Evolutionary conservation across 2,113 vertebrate species (phyloP).

Genomic region (Gopherus flavomarginatus): DNA sequence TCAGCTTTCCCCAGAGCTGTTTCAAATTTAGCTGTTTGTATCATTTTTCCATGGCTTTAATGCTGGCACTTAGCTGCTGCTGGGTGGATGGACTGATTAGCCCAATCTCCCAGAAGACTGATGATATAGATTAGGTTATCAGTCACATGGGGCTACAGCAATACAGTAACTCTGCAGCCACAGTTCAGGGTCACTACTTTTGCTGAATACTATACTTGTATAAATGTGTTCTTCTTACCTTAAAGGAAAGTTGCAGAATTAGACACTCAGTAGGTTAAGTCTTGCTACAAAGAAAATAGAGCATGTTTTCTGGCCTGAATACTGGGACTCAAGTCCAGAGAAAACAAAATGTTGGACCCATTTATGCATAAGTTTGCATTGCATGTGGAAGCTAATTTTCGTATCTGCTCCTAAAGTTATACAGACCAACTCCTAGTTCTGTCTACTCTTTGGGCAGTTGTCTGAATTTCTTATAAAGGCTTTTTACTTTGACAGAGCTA

Average conservation of each 20-base stretch:
- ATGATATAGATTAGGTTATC: neutral
- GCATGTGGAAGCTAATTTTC: neutral
- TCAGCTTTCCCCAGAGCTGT: neutral
- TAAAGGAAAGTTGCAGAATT: neutral
- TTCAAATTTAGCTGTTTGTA: neutral
- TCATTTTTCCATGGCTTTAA: neutral
- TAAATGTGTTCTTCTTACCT: neutral
- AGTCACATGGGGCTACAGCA: accelerated
- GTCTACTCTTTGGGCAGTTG: neutral
- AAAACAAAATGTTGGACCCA: neutral
- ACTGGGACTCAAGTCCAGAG: slow-evolving; percentile 42
- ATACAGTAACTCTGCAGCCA: neutral
- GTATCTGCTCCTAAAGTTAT: neutral
- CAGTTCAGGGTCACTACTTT: neutral
- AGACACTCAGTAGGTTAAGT: neutral
- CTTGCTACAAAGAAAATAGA: slow-evolving; percentile 3
- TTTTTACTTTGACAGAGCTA: neutral
- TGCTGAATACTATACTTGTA: neutral
- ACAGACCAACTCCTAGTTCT: neutral
- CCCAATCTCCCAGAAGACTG: neutral
- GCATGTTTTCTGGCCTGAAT: slow-evolving; percentile 22
- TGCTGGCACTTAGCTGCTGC: neutral
- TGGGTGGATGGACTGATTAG: neutral
- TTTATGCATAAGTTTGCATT: slow-evolving; percentile 8
- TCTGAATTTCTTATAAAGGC: neutral